phyloP scores from a whole-genome alignment of 2,797 vertebrate species.

The Thripadectes ignobilis region DNA sequence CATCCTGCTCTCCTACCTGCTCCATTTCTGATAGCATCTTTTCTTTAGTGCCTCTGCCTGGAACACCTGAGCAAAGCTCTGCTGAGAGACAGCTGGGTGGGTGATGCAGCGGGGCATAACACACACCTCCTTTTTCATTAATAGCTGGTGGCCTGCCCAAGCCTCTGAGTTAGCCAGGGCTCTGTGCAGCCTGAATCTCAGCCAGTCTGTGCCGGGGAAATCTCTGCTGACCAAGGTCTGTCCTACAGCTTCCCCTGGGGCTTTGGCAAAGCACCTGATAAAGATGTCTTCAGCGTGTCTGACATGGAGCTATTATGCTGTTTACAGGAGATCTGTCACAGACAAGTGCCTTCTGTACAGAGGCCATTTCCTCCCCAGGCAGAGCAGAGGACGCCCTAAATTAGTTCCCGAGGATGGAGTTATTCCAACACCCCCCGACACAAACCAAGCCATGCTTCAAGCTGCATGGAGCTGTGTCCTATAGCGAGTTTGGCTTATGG shows the following conservation, averaged over 20 bases:
- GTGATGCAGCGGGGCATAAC: not conserved
- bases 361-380: conserved; percentile 31
- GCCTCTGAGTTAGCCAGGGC: not conserved
- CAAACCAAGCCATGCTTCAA: not conserved
- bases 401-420: conserved; percentile 11
- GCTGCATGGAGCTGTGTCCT: not conserved
- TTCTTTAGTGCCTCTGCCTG: not conserved
- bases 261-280: conserved; percentile 51
- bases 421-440: conserved; percentile 13
- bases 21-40: not conserved
- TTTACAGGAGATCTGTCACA: conserved; percentile 56
- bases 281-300: conserved; percentile 11
- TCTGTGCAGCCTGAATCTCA: not conserved
- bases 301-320: conserved; percentile 38
- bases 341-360: conserved; percentile 48
- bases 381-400: conserved; percentile 24
- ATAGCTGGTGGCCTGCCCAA: not conserved
- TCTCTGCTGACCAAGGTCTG: conserved; percentile 36
- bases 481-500: not conserved
- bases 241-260: conserved; percentile 19
- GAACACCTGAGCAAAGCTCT: not conserved
- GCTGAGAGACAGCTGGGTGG: not conserved
- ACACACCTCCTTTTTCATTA: not conserved
- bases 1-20: not conserved
- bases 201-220: not conserved